A percentile compares a stretch with the other conserved stretches of the same genome.
Evolutionary conservation across 1,140 invertebrate genomes (phyloP).

Genomic region (Rhagoletis zephyria): DNA sequence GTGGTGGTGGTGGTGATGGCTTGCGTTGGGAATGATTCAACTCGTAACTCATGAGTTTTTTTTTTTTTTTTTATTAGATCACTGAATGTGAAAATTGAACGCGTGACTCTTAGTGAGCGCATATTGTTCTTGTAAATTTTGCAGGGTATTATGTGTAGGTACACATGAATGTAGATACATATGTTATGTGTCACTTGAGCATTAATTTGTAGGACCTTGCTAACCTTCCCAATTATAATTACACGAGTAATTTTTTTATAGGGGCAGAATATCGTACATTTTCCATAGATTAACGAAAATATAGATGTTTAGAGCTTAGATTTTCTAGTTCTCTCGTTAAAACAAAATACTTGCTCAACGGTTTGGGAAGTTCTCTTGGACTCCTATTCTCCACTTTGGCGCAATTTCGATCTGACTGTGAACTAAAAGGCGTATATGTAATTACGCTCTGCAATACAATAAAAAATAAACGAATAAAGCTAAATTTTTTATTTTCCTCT

Average conservation of each 20-base stretch:
- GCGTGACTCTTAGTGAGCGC: background rate
- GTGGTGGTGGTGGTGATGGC: background rate
- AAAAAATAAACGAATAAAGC: no score
- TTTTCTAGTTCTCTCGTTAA: no score
- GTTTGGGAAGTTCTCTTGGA: no score
- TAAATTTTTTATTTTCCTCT: background rate
- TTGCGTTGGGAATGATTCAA: background rate
- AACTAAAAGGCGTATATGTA: background rate
- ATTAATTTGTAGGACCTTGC: no score
- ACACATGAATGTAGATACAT: background rate
- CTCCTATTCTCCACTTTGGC: no score
- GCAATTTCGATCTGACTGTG: background rate
- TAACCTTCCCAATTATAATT: no score
- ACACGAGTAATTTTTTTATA: no score
- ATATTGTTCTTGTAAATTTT: background rate
- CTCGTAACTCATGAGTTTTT: background rate
- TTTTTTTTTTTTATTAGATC: background rate
- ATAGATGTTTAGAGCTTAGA: no score
- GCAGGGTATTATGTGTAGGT: background rate
- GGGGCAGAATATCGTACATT: no score
- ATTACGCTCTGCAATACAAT: no score
- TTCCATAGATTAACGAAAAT: no score
- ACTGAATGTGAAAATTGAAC: background rate
- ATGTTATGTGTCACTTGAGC: background rate
- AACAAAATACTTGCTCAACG: no score